These are phyloP conservation scores for Cotesia chilonis DNA, from an alignment of 1,140 invertebrate genomes.

Conservation along the genomic window DNA sequence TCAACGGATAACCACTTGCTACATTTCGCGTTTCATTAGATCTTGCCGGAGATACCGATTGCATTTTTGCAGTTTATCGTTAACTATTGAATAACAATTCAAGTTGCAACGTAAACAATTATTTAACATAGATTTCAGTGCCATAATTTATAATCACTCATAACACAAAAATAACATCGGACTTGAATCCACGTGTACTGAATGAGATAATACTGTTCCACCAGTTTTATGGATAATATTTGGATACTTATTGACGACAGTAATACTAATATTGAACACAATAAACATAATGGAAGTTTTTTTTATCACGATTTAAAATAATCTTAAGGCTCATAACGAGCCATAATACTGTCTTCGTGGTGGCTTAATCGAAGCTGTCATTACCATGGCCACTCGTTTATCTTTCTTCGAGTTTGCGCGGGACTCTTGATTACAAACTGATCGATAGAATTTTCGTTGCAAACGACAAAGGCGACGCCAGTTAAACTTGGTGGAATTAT, in stretches of 20 bases:
- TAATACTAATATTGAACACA: not conserved
- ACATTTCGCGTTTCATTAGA: slow-evolving; percentile 6
- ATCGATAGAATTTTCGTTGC: slow-evolving; percentile 53
- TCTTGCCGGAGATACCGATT: not conserved
- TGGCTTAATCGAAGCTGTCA: slow-evolving; percentile 2
- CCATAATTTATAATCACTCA: slow-evolving; percentile 29
- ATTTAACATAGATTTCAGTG: not conserved
- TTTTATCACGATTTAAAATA: slow-evolving; percentile 3
- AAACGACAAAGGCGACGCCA: slow-evolving; percentile 55
- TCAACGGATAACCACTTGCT: not conserved
- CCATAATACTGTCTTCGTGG: slow-evolving; percentile 13
- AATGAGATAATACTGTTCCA: not conserved
- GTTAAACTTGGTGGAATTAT: slow-evolving; percentile 35
- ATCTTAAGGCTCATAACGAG: not conserved
- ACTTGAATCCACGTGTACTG: no score
- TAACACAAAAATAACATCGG: no score
- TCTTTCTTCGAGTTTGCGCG: slow-evolving; percentile 54
- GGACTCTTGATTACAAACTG: slow-evolving; percentile 46
- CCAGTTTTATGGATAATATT: not conserved
- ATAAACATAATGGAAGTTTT: not conserved
- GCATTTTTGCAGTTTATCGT: slow-evolving; percentile 4
- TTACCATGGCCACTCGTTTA: slow-evolving; percentile 39
- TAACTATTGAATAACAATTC: not conserved
- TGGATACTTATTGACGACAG: not conserved
- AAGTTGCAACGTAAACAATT: not conserved